Percentiles rank a stretch among this genome's conserved stretches.
Conservation (phyloP, 2,888 invertebrate genomes). For the Ophion slaviceki region DNA sequence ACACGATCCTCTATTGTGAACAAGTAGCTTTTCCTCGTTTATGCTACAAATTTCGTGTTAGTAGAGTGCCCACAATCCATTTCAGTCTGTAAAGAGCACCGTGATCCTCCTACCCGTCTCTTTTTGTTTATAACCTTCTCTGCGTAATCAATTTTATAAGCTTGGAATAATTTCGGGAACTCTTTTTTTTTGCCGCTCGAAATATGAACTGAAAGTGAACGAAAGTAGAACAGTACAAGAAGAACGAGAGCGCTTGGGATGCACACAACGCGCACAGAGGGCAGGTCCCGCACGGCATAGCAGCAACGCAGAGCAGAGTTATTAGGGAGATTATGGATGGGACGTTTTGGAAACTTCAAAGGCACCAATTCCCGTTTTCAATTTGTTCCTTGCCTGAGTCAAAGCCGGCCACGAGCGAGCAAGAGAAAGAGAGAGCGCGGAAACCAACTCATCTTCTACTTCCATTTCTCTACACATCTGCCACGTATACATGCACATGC, state of each 20-base stretch:
- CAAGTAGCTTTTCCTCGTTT: constrained; percentile 8
- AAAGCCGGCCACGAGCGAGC: constrained; percentile 66
- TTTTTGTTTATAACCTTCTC: not conserved
- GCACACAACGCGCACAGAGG: not conserved
- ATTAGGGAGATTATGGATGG: constrained; percentile 80
- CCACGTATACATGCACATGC: not conserved
- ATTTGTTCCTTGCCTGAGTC: constrained; percentile 75
- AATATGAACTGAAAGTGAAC: constrained; percentile 15
- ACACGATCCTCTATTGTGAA: constrained; percentile 52
- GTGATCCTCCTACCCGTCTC: not conserved
- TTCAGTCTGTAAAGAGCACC: not conserved
- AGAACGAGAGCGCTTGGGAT: constrained; percentile 17
- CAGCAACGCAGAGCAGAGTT: constrained; percentile 68
- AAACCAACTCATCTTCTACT: constrained; percentile 34
- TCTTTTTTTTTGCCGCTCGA: constrained; percentile 7
- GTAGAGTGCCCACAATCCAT: constrained; percentile 18
- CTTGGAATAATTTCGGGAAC: not conserved
- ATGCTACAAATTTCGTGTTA: constrained; percentile 36
- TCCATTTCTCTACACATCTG: constrained; percentile 33
- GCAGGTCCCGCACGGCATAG: constrained; percentile 1
- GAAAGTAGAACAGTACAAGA: not conserved
- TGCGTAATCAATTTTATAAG: not conserved
- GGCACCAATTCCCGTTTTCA: constrained; percentile 81
- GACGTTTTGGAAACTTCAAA: constrained; percentile 80
- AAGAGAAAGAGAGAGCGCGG: constrained; percentile 7